Evolutionary conservation across 2,113 vertebrate species (phyloP), one percentile per base, ranked within the genome.

Genomic region (Hirundichthys speculiger): DNA sequence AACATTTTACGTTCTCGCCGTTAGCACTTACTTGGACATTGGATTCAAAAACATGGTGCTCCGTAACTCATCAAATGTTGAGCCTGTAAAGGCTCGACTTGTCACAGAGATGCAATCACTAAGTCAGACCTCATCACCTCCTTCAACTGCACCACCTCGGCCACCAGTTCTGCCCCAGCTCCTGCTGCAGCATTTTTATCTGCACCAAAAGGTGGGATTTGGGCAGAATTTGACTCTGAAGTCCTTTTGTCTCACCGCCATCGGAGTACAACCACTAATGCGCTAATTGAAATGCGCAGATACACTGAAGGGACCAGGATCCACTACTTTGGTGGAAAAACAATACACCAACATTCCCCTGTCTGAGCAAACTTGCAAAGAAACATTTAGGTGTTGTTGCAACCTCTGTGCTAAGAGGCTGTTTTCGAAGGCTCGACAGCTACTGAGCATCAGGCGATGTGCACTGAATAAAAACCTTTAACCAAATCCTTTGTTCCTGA

Each of bases 141-240:
- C 61, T 52, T 22, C 20, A 48, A n/a, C n/a, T n/a, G n/a, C n/a
- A n/a, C n/a, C n/a, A n/a, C n/a, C n/a, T 22, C 46, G 13, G 20
- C 50, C n/a, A 13, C 46, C 9, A 62, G 24, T 15, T 56, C 50
- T 65, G 54, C 46, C 52, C 10, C 46, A 20, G 30, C 67, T 53
- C 4, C 25, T 46, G 15, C 25, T 64, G 12, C 39, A 49, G 6
- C 45, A 49, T n/a, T 43, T 30, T 14, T 11, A 27, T 11, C 53
- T 64, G 38, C 65, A 64, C 4, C 66, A n/a, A 57, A 47, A 47
- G 11, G 46, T 46, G 58, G 51, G 24, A 76, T 70, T 58, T 58
- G 59, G 52, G 11, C 21, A 20, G 65, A 68, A 2, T 51, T 59
- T 43, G 55, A 45, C 42, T 45, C 16, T n/a, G n/a, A 45, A 45